Percentiles rank a stretch among this genome's conserved stretches.
Conservation (phyloP, 2,797 vertebrate genomes). For the Poliocrania exsul region DNA sequence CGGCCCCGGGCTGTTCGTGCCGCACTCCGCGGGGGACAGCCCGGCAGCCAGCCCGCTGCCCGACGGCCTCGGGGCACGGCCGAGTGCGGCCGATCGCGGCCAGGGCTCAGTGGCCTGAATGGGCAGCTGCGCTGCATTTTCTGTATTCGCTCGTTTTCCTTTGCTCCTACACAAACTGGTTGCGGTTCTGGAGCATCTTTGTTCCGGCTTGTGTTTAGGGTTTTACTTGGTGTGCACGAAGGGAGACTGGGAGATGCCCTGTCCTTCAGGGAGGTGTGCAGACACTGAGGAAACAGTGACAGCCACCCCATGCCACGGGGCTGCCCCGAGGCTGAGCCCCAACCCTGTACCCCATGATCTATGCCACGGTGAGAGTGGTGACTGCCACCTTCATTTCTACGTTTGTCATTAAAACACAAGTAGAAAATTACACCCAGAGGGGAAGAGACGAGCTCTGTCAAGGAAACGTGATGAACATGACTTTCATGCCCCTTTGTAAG, state of each 20-base stretch:
- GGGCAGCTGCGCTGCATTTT: neutral
- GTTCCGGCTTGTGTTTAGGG: neutral
- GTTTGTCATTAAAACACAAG: neutral
- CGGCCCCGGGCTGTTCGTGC: conserved; percentile 19
- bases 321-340: neutral
- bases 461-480: neutral
- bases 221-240: neutral
- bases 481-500: neutral
- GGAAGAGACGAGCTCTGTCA: neutral
- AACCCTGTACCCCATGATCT: neutral
- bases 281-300: neutral
- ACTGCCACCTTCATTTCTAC: neutral
- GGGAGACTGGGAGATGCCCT: neutral
- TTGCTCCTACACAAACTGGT: neutral
- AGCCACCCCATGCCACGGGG: neutral
- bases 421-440: neutral
- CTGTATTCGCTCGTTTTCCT: neutral
- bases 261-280: neutral
- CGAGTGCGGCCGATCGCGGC: neutral
- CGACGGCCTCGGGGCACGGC: neutral
- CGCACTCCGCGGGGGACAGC: neutral
- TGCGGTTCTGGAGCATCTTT: neutral
- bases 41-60: neutral
- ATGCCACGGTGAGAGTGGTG: neutral
- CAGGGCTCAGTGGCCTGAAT: neutral